Evolutionary conservation across 2,113 vertebrate species (phyloP).

Genomic region (Bufo gargarizans): DNA sequence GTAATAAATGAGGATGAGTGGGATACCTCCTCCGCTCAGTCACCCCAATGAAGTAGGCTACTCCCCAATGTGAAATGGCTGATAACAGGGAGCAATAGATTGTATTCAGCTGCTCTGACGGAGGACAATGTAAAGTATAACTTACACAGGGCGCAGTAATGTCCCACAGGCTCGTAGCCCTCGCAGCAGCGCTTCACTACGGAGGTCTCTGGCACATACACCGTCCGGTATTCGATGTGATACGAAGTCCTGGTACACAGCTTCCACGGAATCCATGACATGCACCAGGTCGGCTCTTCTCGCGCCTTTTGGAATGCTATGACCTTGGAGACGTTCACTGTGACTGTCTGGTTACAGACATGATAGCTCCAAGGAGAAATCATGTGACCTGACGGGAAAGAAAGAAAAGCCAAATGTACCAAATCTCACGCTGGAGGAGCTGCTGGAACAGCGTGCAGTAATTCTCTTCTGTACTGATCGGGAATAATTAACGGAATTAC

Average conservation of each 20-base stretch:
- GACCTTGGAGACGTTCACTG: slow-evolving; percentile 65
- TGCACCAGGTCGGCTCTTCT: slow-evolving; percentile 69
- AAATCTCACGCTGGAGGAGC: too few relatives aligned
- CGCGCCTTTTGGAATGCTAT: slow-evolving; percentile 70
- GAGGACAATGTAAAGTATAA: slow-evolving; percentile 51
- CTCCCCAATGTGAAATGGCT: too few relatives aligned
- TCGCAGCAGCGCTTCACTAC: slow-evolving; percentile 79
- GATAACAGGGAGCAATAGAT: too few relatives aligned
- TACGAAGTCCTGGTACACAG: slow-evolving; percentile 75
- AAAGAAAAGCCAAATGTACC: neutral
- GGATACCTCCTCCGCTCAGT: too few relatives aligned
- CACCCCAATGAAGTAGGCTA: too few relatives aligned
- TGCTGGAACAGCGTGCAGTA: too few relatives aligned
- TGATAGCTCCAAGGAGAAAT: slow-evolving; percentile 80
- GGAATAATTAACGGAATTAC: too few relatives aligned
- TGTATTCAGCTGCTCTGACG: neutral
- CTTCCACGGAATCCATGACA: slow-evolving; percentile 82
- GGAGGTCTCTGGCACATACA: slow-evolving; percentile 66
- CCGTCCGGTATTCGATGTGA: slow-evolving; percentile 63
- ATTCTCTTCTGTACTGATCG: neutral
- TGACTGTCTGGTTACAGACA: slow-evolving; percentile 76
- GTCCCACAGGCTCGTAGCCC: slow-evolving; percentile 82
- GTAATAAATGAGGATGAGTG: too few relatives aligned
- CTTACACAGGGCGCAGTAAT: slow-evolving; percentile 84
- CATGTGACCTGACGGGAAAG: slow-evolving; percentile 70